Evolutionary conservation across 2,113 vertebrate genomes (phyloP).

Genomic region (Scolopax mira): DNA sequence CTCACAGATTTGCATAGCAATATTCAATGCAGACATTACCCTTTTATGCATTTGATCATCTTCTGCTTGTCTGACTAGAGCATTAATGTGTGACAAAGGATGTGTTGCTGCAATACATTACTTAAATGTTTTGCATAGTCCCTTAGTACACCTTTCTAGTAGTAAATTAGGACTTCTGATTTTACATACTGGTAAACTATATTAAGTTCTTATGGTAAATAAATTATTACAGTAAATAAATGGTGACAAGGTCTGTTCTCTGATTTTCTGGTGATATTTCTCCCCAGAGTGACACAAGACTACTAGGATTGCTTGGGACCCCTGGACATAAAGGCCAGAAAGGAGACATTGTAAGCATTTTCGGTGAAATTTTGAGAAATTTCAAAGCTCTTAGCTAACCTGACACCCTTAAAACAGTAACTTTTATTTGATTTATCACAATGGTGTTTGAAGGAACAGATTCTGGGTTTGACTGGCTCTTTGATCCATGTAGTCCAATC

Average conservation of each 20-base stretch:
- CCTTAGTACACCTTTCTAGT: neutral
- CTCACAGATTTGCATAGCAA: neutral
- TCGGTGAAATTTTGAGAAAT: neutral
- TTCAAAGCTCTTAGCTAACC: neutral
- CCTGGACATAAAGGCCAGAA: slow-evolving; percentile 77
- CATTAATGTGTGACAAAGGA: neutral
- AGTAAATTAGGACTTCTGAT: neutral
- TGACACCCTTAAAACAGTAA: neutral
- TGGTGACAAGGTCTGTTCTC: neutral
- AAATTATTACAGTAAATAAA: neutral
- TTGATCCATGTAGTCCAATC: neutral
- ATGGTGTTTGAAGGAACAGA: neutral
- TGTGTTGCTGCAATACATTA: neutral
- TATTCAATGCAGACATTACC: neutral
- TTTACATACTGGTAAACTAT: neutral
- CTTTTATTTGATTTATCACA: neutral
- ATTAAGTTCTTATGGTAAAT: neutral
- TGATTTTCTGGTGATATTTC: slow-evolving; percentile 41
- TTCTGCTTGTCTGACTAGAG: neutral
- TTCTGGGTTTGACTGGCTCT: neutral
- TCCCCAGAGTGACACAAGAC: slow-evolving; percentile 77
- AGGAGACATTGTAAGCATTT: slow-evolving; percentile 81
- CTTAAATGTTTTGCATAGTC: neutral
- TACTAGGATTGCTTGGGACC: slow-evolving; percentile 72
- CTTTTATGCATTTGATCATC: neutral